phyloP scores from a whole-genome alignment of 1,140 invertebrate species.

The Apis cerana region DNA sequence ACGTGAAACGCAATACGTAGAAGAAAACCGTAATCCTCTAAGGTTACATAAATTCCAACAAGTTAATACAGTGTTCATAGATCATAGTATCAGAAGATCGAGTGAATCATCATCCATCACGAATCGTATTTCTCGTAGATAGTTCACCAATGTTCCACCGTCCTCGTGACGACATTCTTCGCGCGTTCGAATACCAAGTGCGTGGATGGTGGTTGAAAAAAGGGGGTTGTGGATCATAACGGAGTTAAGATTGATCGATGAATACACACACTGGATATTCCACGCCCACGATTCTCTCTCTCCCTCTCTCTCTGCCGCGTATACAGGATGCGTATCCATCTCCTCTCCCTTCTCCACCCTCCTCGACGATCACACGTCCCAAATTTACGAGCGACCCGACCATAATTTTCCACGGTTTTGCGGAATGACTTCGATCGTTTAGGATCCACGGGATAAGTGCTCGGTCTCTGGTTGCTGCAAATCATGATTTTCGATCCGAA shows the following conservation, averaged over 20 bases:
- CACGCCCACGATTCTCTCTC: conserved; percentile 33
- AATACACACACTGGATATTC: not conserved
- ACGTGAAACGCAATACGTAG: too few species aligned
- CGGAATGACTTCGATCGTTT: conserved; percentile 18
- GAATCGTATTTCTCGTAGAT: not conserved
- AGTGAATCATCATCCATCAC: not conserved
- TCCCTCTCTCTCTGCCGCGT: not conserved
- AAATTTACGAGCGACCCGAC: conserved; percentile 42
- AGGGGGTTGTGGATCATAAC: not conserved
- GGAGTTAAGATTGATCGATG: conserved; percentile 32
- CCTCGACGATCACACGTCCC: not conserved
- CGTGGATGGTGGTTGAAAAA: not conserved
- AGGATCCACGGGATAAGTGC: not conserved
- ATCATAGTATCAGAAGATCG: fast-evolving
- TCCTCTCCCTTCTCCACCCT: not conserved
- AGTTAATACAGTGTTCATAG: too few species aligned
- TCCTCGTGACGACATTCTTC: not conserved
- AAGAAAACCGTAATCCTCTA: too few species aligned
- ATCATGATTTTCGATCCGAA: not conserved
- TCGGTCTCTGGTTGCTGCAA: too few species aligned
- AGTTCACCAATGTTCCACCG: not conserved
- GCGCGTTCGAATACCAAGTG: not conserved
- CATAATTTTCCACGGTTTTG: conserved; percentile 40
- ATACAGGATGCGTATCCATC: not conserved
- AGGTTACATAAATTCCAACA: too few species aligned